Evolutionary conservation across 2,113 vertebrate genomes (phyloP).

Genomic region (Hemibagrus wyckioides): DNA sequence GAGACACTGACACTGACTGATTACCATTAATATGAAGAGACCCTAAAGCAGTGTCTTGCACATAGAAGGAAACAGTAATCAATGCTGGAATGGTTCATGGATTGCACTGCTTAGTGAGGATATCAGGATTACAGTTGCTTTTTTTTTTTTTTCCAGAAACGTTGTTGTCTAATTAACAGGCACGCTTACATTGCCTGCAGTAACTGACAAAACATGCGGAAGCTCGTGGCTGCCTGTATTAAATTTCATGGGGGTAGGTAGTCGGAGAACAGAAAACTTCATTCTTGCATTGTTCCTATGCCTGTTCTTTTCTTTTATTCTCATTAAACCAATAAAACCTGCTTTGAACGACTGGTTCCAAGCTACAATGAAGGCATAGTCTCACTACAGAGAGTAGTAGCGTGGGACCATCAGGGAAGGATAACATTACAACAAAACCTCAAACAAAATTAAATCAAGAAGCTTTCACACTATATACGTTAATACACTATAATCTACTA

Average conservation of each 20-base stretch:
- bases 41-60: neutral
- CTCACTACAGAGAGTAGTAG: neutral
- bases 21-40: neutral
- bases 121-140: neutral
- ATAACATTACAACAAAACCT: neutral
- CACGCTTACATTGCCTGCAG: neutral
- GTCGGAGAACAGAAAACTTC: constrained; percentile 25
- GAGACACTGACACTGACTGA: neutral
- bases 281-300: neutral
- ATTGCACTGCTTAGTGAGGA: neutral
- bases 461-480: neutral
- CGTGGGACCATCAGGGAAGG: neutral
- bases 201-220: neutral
- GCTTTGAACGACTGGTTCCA: neutral
- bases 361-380: neutral
- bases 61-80: neutral
- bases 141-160: neutral
- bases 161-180: neutral
- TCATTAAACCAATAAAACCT: neutral
- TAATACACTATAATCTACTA: neutral
- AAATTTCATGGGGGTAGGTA: constrained; percentile 21
- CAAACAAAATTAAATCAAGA: neutral
- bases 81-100: neutral
- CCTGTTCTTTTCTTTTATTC: neutral
- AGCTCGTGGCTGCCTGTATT: constrained; percentile 28